Base-by-base conservation (phyloP, 2,888 invertebrate genomes). In the Teleogryllus oceanicus region DNA sequence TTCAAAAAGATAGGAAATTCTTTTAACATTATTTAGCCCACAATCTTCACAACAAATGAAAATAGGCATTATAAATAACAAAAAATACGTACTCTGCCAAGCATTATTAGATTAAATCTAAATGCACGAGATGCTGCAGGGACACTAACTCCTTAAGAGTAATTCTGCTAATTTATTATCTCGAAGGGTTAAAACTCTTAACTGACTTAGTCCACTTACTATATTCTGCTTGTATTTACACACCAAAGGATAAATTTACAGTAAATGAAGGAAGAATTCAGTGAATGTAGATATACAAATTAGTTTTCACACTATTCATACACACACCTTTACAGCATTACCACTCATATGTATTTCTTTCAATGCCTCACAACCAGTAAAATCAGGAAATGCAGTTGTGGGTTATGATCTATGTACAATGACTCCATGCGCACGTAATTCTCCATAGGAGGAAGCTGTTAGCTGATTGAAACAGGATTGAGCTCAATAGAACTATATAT, bases 21-120 rank as follows among this genome's bases (percentile, higher is more conserved):
- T 37, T 37, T 37, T 37, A 37, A 37, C 37, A 37, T 37, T 37
- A 8, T 37, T 37, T 37, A 8, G n/a, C n/a, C n/a, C 37, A 37
- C 0, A 37, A 37, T 37, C 37, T 75, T 20, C 79, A 81, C 49
- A 24, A 82, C 81, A 77, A 51, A 18, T 2, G 5, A 49, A 10
- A n/a, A n/a, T 2, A 49, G 16, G 1, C 18, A 50, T 49, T 77
- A 93, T 50, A 76, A 75, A 80, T 80, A 37, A 5, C n/a, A 62
- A 62, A 62, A 77, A 78, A 20, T 20, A 85, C 88, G 83, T 85
- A 90, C 90, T 85, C 85, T 50, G 87, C 86, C 81, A 91, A 88
- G 84, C 91, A 86, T 97, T 97, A 87, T 95, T 95, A n/a, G 12
- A 94, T 93, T 80, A 97, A 87, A 88, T 97, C 96, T 78, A 97